phyloP scores from a whole-genome alignment of 2,888 invertebrate genomes.

The Cremastobaeus sp. region DNA sequence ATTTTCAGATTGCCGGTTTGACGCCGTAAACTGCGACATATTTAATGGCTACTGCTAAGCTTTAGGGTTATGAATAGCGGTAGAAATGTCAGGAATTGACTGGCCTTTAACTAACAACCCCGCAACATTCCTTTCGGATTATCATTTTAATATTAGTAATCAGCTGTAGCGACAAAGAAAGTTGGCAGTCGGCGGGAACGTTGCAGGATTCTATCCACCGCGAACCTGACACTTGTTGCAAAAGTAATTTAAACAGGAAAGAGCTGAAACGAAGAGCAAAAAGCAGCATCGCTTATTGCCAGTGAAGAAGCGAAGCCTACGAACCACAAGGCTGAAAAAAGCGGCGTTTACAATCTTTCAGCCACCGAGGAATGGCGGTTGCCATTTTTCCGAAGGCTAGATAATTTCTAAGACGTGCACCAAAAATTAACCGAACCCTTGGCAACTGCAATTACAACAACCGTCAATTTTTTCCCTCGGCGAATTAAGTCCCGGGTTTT shows the following conservation, averaged over 20 bases:
- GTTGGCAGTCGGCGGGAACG: too few species aligned
- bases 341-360: conserved; percentile 37
- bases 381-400: conserved; percentile 34
- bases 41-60: conserved; percentile 15
- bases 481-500: conserved; percentile 18
- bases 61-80: conserved; percentile 1
- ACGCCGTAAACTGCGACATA: conserved; percentile 20
- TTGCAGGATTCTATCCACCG: background rate
- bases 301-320: conserved; percentile 11
- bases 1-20: conserved; percentile 30
- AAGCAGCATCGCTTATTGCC: conserved; percentile 19
- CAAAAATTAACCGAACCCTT: conserved; percentile 33
- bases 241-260: background rate
- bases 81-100: background rate
- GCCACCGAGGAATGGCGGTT: conserved; percentile 26
- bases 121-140: conserved; percentile 14
- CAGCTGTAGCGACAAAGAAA: conserved; percentile 7
- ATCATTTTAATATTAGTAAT: conserved; percentile 30
- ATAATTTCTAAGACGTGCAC: conserved; percentile 37
- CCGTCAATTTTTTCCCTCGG: conserved; percentile 28
- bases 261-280: conserved; percentile 1
- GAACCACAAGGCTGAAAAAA: conserved; percentile 21
- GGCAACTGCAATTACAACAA: conserved; percentile 22
- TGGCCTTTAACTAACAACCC: conserved; percentile 12
- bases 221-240: background rate